These are phyloP conservation scores for Petrolisthes cinctipes DNA, from an alignment of 2,888 invertebrate genomes.

Conservation along the genomic window DNA sequence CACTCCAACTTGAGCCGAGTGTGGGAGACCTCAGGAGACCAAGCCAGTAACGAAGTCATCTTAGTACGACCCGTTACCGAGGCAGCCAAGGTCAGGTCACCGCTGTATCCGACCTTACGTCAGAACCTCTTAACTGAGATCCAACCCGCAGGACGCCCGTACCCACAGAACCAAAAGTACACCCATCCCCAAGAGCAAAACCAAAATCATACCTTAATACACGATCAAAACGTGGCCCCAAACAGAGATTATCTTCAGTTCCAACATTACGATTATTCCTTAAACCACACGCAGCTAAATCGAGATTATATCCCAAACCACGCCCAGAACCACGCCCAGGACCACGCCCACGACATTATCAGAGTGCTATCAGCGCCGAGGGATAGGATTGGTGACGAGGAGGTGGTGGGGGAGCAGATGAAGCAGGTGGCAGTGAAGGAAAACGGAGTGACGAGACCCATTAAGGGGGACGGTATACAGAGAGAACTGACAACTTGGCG, in stretches of 20 bases:
- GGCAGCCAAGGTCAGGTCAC: constrained; percentile 28
- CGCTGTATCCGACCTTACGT: constrained; percentile 20
- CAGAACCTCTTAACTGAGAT: constrained; percentile 13
- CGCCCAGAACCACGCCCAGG: not conserved
- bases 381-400: not conserved
- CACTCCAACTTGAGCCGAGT: not conserved
- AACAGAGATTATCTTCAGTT: no score
- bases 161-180: not conserved
- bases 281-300: no score
- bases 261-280: no score
- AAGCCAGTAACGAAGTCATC: constrained; percentile 30
- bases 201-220: no score
- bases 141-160: not conserved
- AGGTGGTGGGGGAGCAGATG: not conserved
- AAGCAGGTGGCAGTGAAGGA: not conserved
- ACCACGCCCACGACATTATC: not conserved
- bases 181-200: not conserved
- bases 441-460: not conserved
- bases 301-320: no score
- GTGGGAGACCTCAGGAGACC: not conserved
- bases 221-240: no score
- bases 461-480: not conserved
- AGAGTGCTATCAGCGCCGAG: not conserved
- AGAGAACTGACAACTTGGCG: not conserved
- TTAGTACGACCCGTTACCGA: constrained; percentile 38